These are phyloP conservation scores for Opisthocomus hoazin DNA, from an alignment of 2,113 vertebrate species.

Conservation along the genomic window DNA sequence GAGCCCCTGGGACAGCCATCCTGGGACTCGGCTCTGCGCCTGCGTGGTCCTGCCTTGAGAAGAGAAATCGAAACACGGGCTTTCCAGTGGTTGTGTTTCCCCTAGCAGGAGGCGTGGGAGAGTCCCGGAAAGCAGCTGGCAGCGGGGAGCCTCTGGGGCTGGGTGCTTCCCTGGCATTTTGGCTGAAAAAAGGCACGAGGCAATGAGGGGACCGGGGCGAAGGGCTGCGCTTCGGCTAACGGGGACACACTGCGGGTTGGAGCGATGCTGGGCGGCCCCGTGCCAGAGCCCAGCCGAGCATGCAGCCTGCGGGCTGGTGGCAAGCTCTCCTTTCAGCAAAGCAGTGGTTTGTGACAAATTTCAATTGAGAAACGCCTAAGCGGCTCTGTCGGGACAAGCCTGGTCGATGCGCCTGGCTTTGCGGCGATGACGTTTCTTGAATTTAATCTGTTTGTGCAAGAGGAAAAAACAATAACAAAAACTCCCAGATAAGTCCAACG, in stretches of 20 bases:
- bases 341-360: neutral
- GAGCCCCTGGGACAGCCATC: neutral
- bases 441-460: neutral
- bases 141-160: accelerated
- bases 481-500: neutral
- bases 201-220: accelerated
- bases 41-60: neutral
- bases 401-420: neutral
- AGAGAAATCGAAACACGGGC: neutral
- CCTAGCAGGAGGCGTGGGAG: neutral
- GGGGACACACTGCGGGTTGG: neutral
- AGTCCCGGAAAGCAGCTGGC: neutral
- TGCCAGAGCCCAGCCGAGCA: neutral
- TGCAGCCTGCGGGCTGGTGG: neutral
- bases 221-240: accelerated
- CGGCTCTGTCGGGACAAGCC: accelerated
- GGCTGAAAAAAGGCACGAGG: neutral
- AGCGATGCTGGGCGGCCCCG: neutral
- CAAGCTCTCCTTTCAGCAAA: neutral
- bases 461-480: neutral
- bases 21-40: accelerated
- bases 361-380: neutral
- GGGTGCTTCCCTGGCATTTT: neutral
- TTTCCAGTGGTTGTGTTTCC: neutral
- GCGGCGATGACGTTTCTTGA: neutral